Conservation (phyloP, 1,140 invertebrate species). For the Drosophila mauritiana region DNA sequence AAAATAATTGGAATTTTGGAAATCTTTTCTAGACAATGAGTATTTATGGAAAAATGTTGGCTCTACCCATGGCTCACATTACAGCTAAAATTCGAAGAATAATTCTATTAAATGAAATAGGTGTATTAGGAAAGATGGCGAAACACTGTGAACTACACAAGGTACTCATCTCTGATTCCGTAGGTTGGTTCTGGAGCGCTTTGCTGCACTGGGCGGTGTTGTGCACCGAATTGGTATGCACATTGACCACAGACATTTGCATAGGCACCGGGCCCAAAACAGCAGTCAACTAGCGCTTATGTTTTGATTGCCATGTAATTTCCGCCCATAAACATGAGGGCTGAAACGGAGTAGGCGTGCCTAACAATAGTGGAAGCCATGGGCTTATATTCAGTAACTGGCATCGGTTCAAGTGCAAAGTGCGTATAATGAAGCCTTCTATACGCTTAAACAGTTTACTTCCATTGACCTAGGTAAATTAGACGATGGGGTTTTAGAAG, state of each 20-base stretch:
- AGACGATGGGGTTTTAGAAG: too few relatives aligned
- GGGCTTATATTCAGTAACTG: too few relatives aligned
- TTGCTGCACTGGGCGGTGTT: not conserved
- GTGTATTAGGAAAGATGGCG: too few relatives aligned
- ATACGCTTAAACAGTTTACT: not conserved
- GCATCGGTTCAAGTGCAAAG: not conserved
- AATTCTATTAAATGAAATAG: too few relatives aligned
- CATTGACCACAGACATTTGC: slow-evolving; percentile 71
- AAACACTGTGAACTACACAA: too few relatives aligned
- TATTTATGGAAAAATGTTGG: too few relatives aligned
- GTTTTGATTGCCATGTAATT: slow-evolving; percentile 81
- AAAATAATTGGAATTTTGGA: too few relatives aligned
- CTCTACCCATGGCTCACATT: too few relatives aligned
- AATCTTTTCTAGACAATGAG: too few relatives aligned
- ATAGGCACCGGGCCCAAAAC: slow-evolving; percentile 55
- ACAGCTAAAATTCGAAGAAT: too few relatives aligned
- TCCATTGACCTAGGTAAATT: too few relatives aligned
- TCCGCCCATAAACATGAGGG: slow-evolving; percentile 71
- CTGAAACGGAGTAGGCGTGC: slow-evolving; percentile 6
- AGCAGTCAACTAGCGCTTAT: slow-evolving; percentile 75
- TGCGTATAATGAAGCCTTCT: not conserved
- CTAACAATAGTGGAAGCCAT: slow-evolving; percentile 1
- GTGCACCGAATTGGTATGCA: slow-evolving; percentile 17
- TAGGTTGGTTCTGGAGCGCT: not conserved
- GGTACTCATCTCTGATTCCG: slow-evolving; percentile 4